Base-by-base conservation (phyloP, 2,888 invertebrate species). In the Melieria omissa region DNA sequence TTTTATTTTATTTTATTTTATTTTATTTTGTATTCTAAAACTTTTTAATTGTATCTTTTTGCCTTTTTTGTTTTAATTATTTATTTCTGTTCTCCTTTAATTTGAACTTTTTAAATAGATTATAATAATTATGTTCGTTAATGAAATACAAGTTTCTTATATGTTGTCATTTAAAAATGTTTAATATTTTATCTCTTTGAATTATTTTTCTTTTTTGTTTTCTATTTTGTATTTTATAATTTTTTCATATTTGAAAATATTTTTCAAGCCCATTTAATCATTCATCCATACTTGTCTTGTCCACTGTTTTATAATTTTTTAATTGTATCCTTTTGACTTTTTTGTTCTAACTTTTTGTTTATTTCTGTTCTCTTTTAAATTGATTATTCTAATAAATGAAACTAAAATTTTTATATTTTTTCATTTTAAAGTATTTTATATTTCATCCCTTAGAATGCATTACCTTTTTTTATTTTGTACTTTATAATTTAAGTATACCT, bases 151-250 rank as follows among this genome's bases (percentile, higher is more conserved):
- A 6, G 8, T 29, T 57, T 57, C 3, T 57, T 8, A 29, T 57
- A 29, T 57, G 9, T 29, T 57, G 16, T 57, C 12, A n/a, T 16
- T 57, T 41, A 9, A 57, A 29, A 14, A 29, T 16, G 10, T 57
- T 29, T 57, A 29, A 57, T 57, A 9, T 57, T 57, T 10, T 57
- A 29, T 57, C 41, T 29, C 49, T 10, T 49, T 49, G 1, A 12
- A 29, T 29, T 57, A 57, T 9, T 57, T 57, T 14, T 8, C 29
- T 57, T 57, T 57, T 29, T 29, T 57, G 8, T 57, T 29, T 14
- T 57, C 29, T 57, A 57, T 57, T 14, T 57, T 57, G 29, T 29
- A 29, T 57, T 57, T 29, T 57, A 29, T n/a, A 14, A 14, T 57
- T 57, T 57, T 57, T 14, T 57, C 14, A 29, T 57, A 5, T 14